Percentiles rank a stretch among this genome's conserved stretches.
Conservation (phyloP, 2,797 vertebrate species). For the Peromyscus nudipes region DNA sequence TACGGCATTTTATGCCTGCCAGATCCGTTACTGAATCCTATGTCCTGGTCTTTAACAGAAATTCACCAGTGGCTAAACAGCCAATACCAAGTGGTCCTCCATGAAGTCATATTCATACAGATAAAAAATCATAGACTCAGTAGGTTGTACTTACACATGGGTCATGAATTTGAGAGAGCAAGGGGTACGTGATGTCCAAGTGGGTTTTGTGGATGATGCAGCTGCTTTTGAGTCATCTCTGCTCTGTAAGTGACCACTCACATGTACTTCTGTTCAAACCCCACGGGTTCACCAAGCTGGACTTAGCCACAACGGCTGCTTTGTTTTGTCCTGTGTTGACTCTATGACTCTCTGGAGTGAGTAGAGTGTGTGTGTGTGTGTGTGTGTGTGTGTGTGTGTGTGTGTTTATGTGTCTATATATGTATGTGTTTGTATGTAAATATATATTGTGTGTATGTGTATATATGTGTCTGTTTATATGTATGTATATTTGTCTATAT, state of each 20-base stretch:
- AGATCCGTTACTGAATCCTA: neutral
- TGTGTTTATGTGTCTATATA: neutral
- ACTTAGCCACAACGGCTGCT: neutral
- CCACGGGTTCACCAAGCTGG: neutral
- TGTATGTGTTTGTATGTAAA: neutral
- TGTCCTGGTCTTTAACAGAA: neutral
- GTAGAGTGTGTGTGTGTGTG: too few species aligned
- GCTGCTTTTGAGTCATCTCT: neutral
- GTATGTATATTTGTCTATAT: too few species aligned
- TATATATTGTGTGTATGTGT: neutral
- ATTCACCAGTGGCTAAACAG: neutral
- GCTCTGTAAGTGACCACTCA: too few species aligned
- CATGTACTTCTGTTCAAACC: neutral
- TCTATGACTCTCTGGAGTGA: neutral
- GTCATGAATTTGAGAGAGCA: neutral
- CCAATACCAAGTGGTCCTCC: neutral
- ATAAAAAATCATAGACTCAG: neutral
- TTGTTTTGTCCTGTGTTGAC: neutral
- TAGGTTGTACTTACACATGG: neutral
- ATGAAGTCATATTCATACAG: neutral
- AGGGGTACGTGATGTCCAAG: too few species aligned
- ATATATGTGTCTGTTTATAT: neutral
- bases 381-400: neutral
- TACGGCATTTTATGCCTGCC: neutral
- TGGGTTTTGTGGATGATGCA: neutral